Percentiles rank a stretch among this genome's conserved stretches.
Evolutionary conservation across 2,888 invertebrate species (phyloP).

Genomic region (Trachelus stipa): DNA sequence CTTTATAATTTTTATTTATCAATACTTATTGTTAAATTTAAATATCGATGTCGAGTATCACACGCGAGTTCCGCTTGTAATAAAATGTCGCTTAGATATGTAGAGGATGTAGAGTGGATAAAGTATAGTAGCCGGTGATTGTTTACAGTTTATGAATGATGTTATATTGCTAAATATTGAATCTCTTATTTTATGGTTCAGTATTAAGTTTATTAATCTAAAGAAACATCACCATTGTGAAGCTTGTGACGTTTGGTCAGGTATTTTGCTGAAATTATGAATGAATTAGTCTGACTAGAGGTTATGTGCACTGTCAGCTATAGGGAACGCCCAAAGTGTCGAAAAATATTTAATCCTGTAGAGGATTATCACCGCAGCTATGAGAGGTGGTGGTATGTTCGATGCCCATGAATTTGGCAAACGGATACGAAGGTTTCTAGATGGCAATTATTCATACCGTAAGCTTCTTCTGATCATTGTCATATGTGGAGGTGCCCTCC

Average conservation of each 20-base stretch:
- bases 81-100: background rate
- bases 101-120: background rate
- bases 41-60: background rate
- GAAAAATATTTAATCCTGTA: background rate
- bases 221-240: background rate
- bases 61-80: background rate
- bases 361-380: constrained; percentile 13
- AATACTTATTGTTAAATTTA: background rate
- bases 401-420: constrained; percentile 56
- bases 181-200: background rate
- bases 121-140: background rate
- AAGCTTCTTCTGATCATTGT: constrained; percentile 54
- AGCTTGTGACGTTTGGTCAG: background rate
- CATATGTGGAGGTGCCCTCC: constrained; percentile 64
- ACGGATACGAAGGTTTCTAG: constrained; percentile 52
- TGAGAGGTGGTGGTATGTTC: constrained; percentile 52
- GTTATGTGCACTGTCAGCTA: constrained; percentile 5
- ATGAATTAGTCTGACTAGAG: background rate
- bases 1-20: background rate
- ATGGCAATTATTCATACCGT: constrained; percentile 58
- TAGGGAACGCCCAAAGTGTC: constrained; percentile 5
- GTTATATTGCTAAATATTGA: background rate
- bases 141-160: background rate
- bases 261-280: background rate
- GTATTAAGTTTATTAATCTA: background rate